Base-by-base conservation (phyloP, 1,140 invertebrate species). In the Euwallacea similis region DNA sequence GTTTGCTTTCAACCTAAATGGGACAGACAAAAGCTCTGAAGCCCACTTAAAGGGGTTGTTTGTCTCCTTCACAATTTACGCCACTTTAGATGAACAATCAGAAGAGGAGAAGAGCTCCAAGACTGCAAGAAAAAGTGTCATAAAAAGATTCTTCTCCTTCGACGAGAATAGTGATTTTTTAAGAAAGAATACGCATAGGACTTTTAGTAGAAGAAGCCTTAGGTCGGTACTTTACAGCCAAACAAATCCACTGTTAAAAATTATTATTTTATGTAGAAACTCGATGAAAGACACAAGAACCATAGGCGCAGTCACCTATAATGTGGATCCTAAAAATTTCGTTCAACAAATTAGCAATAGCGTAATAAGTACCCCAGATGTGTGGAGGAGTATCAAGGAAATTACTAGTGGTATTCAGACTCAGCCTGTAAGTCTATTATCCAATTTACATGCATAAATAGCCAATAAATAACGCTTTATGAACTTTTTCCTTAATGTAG, bases 41-140 rank as follows among this genome's bases (percentile, higher is more conserved):
- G 84, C 87, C 64, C 81, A 84, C 54, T 84, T 91, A 10, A 86
- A 86, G 55, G 90, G 88, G 0, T 89, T 87, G 81, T 90, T 92
- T 79, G 82, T 92, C 46, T 90, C 90, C 0, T 85, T 90, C 13
- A 91, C 90, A 7, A 86, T 91, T 9, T 91, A 91, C 76, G 90
- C 90, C 1, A 81, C 91, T 74, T 81, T 92, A 66, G 90, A 91
- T 77, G 88, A 79, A 16, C 46, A 8, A 42, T 7, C 42, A 80
- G 83, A 81, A 71, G 76, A 76, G 55, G n/a, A 73, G 67, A 7
- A 79, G 76, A 15, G 16, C 0, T 55, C 42, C 2, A 73, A 73
- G 54, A 77, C 62, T 21, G 7, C 16, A 1, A 11, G 11, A 53
- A 46, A 82, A 83, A 69, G 72, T 76, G 61, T 62, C 64, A 54